These are phyloP conservation scores for Takifugu rubripes DNA, from an alignment of 2,797 vertebrate genomes.

Conservation along the genomic window DNA sequence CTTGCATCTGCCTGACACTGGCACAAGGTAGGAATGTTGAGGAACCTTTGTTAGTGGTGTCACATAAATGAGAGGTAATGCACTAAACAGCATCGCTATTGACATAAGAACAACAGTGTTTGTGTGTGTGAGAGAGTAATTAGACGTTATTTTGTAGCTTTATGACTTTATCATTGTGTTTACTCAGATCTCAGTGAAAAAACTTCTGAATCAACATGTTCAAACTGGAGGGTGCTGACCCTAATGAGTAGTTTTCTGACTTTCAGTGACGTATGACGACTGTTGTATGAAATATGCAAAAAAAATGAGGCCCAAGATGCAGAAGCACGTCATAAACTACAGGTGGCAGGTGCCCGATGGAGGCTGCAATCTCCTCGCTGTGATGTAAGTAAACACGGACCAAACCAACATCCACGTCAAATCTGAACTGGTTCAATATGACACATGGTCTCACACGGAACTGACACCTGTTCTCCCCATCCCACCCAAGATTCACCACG, in stretches of 20 bases:
- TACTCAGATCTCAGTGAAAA: too few species aligned
- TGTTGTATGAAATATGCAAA: conserved; percentile 71
- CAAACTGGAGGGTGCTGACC: neutral
- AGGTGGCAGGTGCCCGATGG: conserved; percentile 66
- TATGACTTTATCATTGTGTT: neutral
- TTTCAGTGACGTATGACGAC: conserved; percentile 72
- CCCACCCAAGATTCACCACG: conserved; percentile 61
- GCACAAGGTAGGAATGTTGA: conserved; percentile 66
- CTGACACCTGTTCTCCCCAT: conserved; percentile 1
- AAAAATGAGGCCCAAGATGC: accelerated
- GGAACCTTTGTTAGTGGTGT: neutral
- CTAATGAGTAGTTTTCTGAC: conserved; percentile 1
- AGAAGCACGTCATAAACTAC: conserved; percentile 46
- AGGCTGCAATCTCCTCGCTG: conserved; percentile 74
- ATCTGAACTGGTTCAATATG: neutral
- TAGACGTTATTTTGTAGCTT: neutral
- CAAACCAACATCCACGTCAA: neutral
- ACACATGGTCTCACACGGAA: neutral
- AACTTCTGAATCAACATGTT: too few species aligned
- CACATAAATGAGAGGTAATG: conserved; percentile 1
- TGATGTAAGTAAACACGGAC: conserved; percentile 66
- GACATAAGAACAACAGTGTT: conserved; percentile 1
- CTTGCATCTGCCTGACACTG: conserved; percentile 53
- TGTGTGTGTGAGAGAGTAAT: neutral
- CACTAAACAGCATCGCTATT: neutral